Base-by-base conservation (phyloP, 1,140 invertebrate species). In the Parapsyche elsis region DNA sequence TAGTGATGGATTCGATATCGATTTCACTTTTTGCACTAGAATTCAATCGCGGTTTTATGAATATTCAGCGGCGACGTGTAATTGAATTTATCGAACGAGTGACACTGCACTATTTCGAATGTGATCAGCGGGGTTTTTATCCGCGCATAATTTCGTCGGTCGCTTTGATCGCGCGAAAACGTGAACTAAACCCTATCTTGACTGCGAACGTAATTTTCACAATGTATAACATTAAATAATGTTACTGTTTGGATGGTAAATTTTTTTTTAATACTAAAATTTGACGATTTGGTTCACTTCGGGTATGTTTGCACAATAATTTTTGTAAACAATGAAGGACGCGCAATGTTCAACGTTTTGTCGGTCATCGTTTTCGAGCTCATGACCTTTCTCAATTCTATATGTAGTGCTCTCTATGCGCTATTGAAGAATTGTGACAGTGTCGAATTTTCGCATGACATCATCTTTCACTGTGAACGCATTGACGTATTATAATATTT, bases 371-470 rank as follows among this genome's bases (percentile, higher is more conserved):
- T 24, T 9, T 67, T 67, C 21, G 64, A 67, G 64, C 64, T 67
- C 64, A 67, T 67, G 64, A 67, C 64, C 64, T 67, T 67, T 67
- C 64, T 26, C 64, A 67, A 67, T 67, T 23, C 64, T n/a, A 19
- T 19, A n/a, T 67, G 21, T 23, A 24, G 21, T 67, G 64, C 64
- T 23, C 64, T 12, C 23, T 26, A 1, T 23, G 19, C 64, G 7
- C 64, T 1, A 26, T 23, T 23, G 16, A 61, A 14, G 12, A 67
- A 67, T 19, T 67, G 64, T 67, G 64, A 67, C 64, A 67, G 24
- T 67, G 64, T 67, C 64, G 21, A 67, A 67, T 67, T 67, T 67
- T 23, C 5, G 24, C 21, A 26, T 67, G 64, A 67, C 64, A 24
- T 30, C 24, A 67, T 67, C 64, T 26, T 24, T 9, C 5, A 24